Evolutionary conservation across 1,140 invertebrate species (phyloP).

Genomic region (Drosophila melanogaster): DNA sequence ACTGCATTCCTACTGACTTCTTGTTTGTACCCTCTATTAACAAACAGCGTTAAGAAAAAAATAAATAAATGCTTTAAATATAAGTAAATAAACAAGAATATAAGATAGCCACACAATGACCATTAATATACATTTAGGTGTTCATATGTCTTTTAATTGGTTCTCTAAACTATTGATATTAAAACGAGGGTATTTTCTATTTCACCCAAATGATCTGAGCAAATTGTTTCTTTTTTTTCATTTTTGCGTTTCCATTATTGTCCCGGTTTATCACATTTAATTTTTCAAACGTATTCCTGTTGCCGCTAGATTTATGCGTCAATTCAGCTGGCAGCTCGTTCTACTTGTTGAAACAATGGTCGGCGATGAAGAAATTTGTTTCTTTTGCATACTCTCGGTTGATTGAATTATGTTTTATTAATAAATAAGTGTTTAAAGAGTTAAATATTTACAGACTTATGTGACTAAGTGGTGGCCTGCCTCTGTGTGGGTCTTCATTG

Average conservation of each 20-base stretch:
- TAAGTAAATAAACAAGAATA: background rate
- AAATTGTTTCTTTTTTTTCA: background rate
- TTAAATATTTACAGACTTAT: slow-evolving; percentile 56
- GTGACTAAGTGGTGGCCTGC: slow-evolving; percentile 45
- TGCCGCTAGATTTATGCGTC: slow-evolving; percentile 67
- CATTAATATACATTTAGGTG: no score
- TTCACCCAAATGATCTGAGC: background rate
- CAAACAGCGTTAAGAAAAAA: no score
- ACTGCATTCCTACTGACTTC: background rate
- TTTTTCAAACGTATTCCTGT: slow-evolving; percentile 71
- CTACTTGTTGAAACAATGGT: slow-evolving; percentile 56
- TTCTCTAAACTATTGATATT: background rate
- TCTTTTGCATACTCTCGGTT: slow-evolving; percentile 32
- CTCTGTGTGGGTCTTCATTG: slow-evolving; percentile 29
- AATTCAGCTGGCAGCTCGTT: slow-evolving; percentile 44
- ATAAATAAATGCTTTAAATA: background rate
- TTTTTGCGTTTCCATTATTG: slow-evolving; percentile 28
- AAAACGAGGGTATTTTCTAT: background rate
- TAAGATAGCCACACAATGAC: no score
- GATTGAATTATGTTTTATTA: slow-evolving; percentile 54
- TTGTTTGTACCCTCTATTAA: background rate
- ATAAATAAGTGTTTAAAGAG: slow-evolving; percentile 56
- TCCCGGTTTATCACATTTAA: slow-evolving; percentile 71
- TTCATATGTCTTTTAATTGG: background rate
- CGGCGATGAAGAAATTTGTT: slow-evolving; percentile 10